phyloP scores from a whole-genome alignment of 2,888 invertebrate species.

The Napeogenes inachia region DNA sequence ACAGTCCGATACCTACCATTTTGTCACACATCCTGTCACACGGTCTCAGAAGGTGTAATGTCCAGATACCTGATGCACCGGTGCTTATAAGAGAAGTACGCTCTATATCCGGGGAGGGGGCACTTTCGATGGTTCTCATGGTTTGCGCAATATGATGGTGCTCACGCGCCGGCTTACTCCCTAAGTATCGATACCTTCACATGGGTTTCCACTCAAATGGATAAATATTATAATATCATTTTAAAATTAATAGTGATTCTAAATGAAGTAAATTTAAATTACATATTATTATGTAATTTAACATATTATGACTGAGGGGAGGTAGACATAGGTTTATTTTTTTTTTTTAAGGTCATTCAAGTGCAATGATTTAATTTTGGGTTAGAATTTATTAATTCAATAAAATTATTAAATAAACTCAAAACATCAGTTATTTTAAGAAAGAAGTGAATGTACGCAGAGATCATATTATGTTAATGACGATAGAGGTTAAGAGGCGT shows the following conservation, averaged over 20 bases:
- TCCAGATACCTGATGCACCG: constrained; percentile 66
- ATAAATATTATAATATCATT: constrained; percentile 18
- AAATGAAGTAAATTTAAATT: neutral
- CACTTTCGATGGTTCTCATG: constrained; percentile 73
- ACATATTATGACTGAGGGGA: too few species aligned
- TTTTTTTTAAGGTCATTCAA: neutral
- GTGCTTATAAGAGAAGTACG: constrained; percentile 73
- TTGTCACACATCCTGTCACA: constrained; percentile 68
- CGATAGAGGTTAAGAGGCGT: constrained; percentile 5
- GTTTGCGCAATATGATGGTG: constrained; percentile 66
- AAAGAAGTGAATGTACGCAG: neutral
- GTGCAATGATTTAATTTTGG: neutral
- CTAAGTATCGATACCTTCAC: constrained; percentile 25
- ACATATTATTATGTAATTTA: too few species aligned
- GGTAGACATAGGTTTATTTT: neutral
- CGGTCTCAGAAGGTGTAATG: constrained; percentile 64
- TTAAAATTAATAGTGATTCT: neutral
- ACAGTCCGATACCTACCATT: constrained; percentile 62
- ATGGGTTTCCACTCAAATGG: constrained; percentile 9
- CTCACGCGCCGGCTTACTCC: constrained; percentile 58
- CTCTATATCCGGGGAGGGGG: constrained; percentile 73
- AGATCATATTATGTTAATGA: constrained; percentile 1
- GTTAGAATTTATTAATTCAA: neutral
- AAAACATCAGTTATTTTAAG: neutral
- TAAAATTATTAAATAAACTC: neutral